Evolutionary conservation across 2,888 invertebrate genomes (phyloP), one percentile per base, ranked within the genome.

Genomic region (Parasteatoda lunata): DNA sequence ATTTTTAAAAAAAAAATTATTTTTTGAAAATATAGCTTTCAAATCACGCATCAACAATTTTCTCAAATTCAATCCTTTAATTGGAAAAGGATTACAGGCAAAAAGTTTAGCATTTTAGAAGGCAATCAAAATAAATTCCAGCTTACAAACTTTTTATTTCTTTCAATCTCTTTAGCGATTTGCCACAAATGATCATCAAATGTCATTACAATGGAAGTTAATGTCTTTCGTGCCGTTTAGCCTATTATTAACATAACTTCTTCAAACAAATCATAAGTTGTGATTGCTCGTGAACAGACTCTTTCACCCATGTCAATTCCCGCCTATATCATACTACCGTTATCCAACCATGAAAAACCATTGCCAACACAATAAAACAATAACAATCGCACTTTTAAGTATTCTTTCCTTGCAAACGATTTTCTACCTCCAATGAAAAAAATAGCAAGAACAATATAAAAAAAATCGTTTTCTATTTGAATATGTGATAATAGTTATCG

Each of bases 401-500:
- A 15, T 49, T 70, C 72, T 4, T 6, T 59, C 47, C 70, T 9
- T 64, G n/a, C 48, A 15, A 71, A 9, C 13, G 7, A 30, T 13
- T 48, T 51, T 59, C n/a, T 15, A 49, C 47, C 72, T 51, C n/a
- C 15, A 51, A 69, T 64, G 64, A 64, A 65, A 52, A 45, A 7
- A n/a, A 49, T 47, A 47, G 0, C 3, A 15, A 77, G 47, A 68
- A 30, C 47, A 54, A 78, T 47, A 59, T 45, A 15, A 48, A 59
- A 78, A 47, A 59, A 78, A 30, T 45, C 51, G 68, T 45, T 65
- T 48, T 8, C 70, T 30, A 47, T 47, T 54, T 71, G 71, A 8
- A 49, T n/a, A n/a, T 49, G 13, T 86, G 76, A 86, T 86, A 86
- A 80, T 86, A 80, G 85, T 86, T 86, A 86, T 86, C 76, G 73